These are phyloP conservation scores for Agelaius tricolor DNA, from an alignment of 2,113 vertebrate genomes.

Conservation along the genomic window DNA sequence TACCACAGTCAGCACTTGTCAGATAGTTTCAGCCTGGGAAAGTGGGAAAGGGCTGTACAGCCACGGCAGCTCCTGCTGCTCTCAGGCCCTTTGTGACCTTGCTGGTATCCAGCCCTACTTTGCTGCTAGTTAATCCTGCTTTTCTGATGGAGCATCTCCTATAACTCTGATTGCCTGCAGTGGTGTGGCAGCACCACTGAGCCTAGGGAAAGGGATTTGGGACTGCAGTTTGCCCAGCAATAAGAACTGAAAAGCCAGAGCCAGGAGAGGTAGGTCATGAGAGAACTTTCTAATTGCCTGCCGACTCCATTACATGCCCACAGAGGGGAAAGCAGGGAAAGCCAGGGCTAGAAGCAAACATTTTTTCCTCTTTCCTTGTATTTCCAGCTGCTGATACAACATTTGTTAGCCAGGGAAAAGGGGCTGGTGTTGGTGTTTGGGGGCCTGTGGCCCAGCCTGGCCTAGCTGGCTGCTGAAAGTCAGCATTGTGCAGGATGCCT, in stretches of 20 bases:
- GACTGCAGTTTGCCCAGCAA: neutral
- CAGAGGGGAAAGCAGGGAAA: neutral
- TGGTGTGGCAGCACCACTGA: neutral
- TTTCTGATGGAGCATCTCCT: neutral
- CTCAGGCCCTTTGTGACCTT: neutral
- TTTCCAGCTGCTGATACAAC: neutral
- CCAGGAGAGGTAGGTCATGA: neutral
- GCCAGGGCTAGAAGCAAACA: neutral
- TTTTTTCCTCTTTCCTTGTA: neutral
- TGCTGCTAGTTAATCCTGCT: neutral
- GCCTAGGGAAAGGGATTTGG: neutral
- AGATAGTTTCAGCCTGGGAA: neutral
- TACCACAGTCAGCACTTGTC: neutral
- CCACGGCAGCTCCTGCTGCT: neutral
- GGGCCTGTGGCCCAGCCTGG: no score
- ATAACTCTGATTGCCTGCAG: neutral
- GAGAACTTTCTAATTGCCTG: neutral
- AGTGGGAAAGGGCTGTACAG: neutral
- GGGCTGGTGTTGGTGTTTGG: no score
- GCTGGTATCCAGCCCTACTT: neutral
- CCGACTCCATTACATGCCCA: neutral
- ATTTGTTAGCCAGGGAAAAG: no score
- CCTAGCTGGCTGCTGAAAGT: no score
- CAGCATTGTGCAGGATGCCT: no score
- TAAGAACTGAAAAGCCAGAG: neutral